Conservation (phyloP, 2,797 vertebrate genomes). For the Scleropages formosus region DNA sequence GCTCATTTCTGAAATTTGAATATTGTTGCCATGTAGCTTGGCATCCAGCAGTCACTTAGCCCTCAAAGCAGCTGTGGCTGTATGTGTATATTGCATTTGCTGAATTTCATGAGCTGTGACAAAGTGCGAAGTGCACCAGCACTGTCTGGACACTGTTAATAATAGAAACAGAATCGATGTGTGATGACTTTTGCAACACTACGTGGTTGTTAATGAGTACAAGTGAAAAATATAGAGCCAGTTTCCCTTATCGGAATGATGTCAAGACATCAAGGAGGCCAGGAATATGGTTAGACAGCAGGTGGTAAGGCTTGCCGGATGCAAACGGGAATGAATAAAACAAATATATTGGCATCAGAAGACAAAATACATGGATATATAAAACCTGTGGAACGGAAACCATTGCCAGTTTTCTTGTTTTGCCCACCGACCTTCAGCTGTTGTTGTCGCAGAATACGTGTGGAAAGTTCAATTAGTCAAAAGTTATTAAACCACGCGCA, state of each 20-base stretch:
- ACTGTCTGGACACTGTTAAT: conserved; percentile 1
- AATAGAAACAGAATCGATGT: background rate
- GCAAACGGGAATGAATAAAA: background rate
- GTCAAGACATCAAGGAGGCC: too few species aligned
- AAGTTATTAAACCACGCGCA: too few species aligned
- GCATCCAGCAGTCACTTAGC: background rate
- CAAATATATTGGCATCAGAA: too few species aligned
- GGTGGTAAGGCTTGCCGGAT: background rate
- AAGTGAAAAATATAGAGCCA: background rate
- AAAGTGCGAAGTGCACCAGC: background rate
- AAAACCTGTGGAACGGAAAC: too few species aligned
- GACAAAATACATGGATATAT: too few species aligned
- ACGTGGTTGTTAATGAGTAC: conserved; percentile 13
- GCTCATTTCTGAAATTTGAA: background rate
- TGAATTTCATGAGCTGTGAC: background rate
- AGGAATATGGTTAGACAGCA: background rate
- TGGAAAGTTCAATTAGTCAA: too few species aligned
- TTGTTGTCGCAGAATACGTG: too few species aligned
- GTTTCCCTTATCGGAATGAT: background rate
- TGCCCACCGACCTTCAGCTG: too few species aligned
- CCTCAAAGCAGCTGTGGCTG: background rate
- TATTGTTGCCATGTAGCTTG: background rate
- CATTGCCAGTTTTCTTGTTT: too few species aligned
- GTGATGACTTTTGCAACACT: background rate
- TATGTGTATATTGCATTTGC: background rate